phyloP scores from a whole-genome alignment of 1,140 invertebrate genomes.

The Portunus trituberculatus region DNA sequence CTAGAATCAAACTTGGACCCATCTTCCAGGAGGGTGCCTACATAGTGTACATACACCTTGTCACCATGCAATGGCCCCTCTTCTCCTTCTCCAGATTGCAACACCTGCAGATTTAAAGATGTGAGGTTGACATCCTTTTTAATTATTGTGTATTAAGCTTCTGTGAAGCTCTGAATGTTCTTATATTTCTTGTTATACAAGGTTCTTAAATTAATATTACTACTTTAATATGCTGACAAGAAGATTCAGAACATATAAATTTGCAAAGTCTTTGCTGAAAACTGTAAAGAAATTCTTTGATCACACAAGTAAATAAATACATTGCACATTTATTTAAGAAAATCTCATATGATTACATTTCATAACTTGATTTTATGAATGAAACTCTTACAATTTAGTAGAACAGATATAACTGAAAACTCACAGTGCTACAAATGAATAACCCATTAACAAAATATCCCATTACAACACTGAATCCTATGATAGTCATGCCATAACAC shows the following conservation, averaged over 20 bases:
- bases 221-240: neutral
- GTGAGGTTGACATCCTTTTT: neutral
- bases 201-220: neutral
- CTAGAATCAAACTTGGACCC: slow-evolving; percentile 97
- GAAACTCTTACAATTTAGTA: no score
- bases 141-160: neutral
- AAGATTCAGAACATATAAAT: neutral
- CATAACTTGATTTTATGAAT: no score
- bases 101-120: slow-evolving; percentile 68
- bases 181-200: no score
- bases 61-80: slow-evolving; percentile 84
- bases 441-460: no score
- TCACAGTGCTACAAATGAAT: neutral
- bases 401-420: no score
- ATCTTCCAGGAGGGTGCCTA: slow-evolving; percentile 91
- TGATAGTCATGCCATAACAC: neutral
- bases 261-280: no score
- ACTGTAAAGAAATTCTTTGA: no score
- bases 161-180: no score
- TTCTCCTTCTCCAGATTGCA: slow-evolving; percentile 87
- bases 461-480: no score
- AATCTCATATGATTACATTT: no score
- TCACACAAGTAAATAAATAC: no score
- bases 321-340: no score
- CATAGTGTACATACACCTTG: slow-evolving; percentile 95